phyloP scores from a whole-genome alignment of 2,113 vertebrate genomes.

The Catharus bicknelli region DNA sequence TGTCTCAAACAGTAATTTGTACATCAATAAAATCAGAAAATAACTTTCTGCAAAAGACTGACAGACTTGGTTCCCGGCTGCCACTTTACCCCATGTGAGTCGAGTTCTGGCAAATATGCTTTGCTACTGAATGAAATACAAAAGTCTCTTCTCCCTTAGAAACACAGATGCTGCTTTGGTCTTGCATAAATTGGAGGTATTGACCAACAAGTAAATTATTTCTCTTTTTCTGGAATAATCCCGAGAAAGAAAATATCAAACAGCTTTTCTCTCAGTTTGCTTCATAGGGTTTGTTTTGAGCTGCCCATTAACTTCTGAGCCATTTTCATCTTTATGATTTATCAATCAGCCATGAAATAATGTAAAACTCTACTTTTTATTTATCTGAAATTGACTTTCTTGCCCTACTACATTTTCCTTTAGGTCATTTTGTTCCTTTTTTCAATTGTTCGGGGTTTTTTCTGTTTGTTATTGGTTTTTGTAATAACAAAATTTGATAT shows the following conservation, averaged over 20 bases:
- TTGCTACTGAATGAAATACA: not conserved
- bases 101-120: not conserved
- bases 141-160: not conserved
- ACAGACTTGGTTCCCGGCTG: not conserved
- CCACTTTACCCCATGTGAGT: not conserved
- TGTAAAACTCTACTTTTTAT: not conserved
- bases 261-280: not conserved
- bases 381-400: not conserved
- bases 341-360: not conserved
- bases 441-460: accelerated
- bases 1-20: not conserved
- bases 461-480: not conserved
- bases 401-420: not conserved
- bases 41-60: not conserved
- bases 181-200: not conserved
- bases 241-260: not conserved
- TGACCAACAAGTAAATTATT: not conserved
- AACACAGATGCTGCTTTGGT: not conserved
- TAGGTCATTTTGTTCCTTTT: not conserved
- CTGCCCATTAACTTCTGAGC: not conserved
- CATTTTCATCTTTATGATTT: not conserved
- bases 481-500: not conserved
- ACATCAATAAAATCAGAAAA: not conserved
- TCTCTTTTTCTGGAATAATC: not conserved
- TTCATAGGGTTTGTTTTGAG: not conserved